These are phyloP conservation scores for Chymomyza procnemis DNA, from an alignment of 2,888 invertebrate species.

Conservation along the genomic window DNA sequence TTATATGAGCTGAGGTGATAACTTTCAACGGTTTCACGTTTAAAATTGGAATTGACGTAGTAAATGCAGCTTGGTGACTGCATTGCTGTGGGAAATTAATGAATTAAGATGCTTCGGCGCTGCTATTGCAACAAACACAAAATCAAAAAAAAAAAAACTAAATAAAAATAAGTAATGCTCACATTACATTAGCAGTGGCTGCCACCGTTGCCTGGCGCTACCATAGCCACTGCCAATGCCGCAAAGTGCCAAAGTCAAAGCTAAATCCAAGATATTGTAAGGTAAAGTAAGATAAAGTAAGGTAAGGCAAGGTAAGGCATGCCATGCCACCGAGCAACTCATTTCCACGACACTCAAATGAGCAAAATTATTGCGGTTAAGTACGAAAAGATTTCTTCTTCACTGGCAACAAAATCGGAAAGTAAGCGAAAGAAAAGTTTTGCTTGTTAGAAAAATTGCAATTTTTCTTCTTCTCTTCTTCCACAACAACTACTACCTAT, in stretches of 20 bases:
- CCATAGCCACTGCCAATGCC: neutral
- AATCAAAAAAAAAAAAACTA: conserved; percentile 36
- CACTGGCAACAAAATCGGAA: conserved; percentile 41
- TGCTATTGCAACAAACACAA: conserved; percentile 29
- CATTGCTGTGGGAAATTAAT: conserved; percentile 67
- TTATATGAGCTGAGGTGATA: conserved; percentile 56
- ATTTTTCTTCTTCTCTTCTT: neutral
- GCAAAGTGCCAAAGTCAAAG: conserved; percentile 23
- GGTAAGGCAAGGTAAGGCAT: conserved; percentile 41
- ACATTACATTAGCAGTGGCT: conserved; percentile 54
- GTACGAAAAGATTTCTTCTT: conserved; percentile 60
- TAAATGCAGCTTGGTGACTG: conserved; percentile 8
- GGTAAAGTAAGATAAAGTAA: conserved; percentile 43
- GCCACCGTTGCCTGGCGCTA: neutral
- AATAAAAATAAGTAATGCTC: conserved; percentile 72
- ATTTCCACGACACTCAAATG: conserved; percentile 74
- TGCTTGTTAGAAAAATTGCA: conserved; percentile 12
- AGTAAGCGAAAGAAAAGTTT: conserved; percentile 56
- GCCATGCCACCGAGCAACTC: conserved; percentile 56
- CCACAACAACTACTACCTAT: conserved; percentile 9
- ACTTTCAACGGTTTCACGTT: conserved; percentile 72
- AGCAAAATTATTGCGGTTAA: conserved; percentile 73
- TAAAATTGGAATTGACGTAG: conserved; percentile 56
- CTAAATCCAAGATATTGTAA: conserved; percentile 27
- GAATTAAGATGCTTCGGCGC: conserved; percentile 53